Evolutionary conservation across 2,888 invertebrate species (phyloP), one percentile per base, ranked within the genome.

Genomic region (Chironomus tentans): DNA sequence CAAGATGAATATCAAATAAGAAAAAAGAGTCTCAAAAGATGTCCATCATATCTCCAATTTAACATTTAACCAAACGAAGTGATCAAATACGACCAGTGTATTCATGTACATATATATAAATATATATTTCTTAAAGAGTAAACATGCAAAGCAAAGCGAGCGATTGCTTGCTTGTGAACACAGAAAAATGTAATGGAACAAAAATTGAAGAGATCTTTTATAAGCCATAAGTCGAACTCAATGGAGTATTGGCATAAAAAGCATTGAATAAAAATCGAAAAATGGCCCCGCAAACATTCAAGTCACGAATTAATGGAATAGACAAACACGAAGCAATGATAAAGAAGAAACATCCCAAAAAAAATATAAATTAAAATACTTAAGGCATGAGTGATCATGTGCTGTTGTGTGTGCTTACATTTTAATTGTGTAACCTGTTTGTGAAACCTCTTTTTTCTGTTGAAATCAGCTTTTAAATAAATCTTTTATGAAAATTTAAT

Each of bases 271-370:
- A 38, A 65, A 2, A 65, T 24, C 10, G 10, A 24, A 65, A 65
- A 65, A 65, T 65, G 65, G 65, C 65, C 65, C 24, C 65, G 13
- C 21, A 74, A 74, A 74, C 74, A 74, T 68, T 47, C 65, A 74
- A 68, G 65, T 68, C 74, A 68, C 74, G 68, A 74, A 74, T 68
- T 74, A 68, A 74, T 74, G 74, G 47, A 62, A 68, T 68, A 22
- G 24, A 21, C 46, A 65, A 74, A 74, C 68, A 74, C 7, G 38
- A 68, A 18, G 47, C 22, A 47, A 46, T n/a, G 22, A 46, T 38
- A 38, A 68, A 38, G 38, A 28, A 38, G 38, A 68, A 13, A 65
- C 12, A 21, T 65, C 65, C 65, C 22, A 22, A 65, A 28, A 12
- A 28, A 72, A 62, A 71, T 46, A 68, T 24, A 70, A 70, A 71